Base-by-base conservation (phyloP, 2,888 invertebrate genomes). In the Thumatha senex region DNA sequence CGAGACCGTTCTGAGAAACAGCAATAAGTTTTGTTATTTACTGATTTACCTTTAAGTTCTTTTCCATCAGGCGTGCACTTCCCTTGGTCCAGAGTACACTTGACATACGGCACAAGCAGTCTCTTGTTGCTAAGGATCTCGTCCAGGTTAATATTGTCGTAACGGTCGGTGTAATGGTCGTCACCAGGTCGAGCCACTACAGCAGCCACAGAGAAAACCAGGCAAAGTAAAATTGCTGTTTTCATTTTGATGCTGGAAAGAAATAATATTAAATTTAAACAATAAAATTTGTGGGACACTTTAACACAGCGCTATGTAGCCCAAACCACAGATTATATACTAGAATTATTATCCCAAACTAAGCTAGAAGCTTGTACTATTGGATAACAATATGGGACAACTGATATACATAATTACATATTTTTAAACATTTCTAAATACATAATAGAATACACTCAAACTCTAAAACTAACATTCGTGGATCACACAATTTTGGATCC, bases 41-140 rank as follows among this genome's bases (percentile, higher is more conserved):
- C 2, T 4, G 5, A 5, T 8, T 2, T 82, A 95, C 95, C 89
- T 89, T 94, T 95, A 0, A 96, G 83, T 80, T 94, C 94, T 65
- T 92, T 92, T 56, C 92, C 95, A 62, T 95, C 95, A 13, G 95
- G 88, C 0, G 95, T 93, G 78, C 96, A 96, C 44, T 74, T 80
- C 33, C 93, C 94, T 53, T 85, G 77, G 0, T 92, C 93, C 50
- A 95, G 82, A 39, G 95, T 72, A 65, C 96, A 96, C 40, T 94
- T 93, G 41, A 95, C 72, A 72, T 96, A 95, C 39, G 93, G 93
- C 40, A 90, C 83, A 4, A 95, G 80, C 14, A 96, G 80, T 12
- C 94, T 92, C 7, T 93, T 92, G 79, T 94, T 96, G 2, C 58
- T 67, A 7, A 96, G 75, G 61, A 96, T 93, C 67, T 94, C 93